Percentiles rank a stretch among this genome's conserved stretches.
phyloP scores from a whole-genome alignment of 2,113 vertebrate species.

The Phalacrocorax carbo region DNA sequence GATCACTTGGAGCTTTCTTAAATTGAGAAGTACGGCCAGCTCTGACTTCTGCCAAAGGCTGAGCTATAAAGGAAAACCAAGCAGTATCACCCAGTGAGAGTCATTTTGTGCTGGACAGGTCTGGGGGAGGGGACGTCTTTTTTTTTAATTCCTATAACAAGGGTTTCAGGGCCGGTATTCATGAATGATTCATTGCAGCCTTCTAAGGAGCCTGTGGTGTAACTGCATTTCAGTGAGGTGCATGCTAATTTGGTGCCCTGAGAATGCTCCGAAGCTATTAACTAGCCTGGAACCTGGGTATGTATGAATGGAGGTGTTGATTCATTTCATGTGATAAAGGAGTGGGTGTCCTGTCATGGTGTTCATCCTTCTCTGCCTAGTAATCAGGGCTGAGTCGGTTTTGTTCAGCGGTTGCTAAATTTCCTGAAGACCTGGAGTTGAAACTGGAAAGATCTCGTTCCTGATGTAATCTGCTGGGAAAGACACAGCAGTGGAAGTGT shows the following conservation, averaged over 20 bases:
- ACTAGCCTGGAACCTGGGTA: neutral
- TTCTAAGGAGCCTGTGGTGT: neutral
- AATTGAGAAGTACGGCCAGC: accelerated
- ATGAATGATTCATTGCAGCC: neutral
- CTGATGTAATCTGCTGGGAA: neutral
- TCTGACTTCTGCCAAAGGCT: neutral
- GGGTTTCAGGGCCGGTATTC: neutral
- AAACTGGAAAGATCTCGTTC: neutral
- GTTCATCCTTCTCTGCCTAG: neutral
- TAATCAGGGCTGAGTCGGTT: accelerated
- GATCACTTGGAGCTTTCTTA: neutral
- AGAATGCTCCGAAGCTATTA: neutral
- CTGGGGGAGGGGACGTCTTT: neutral
- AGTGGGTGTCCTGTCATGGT: neutral
- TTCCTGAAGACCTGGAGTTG: neutral
- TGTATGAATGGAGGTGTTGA: accelerated
- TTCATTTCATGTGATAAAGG: accelerated
- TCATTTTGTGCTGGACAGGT: neutral
- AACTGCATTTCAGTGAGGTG: neutral
- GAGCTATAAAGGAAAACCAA: neutral
- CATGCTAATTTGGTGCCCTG: neutral
- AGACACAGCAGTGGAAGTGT: neutral
- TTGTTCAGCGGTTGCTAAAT: neutral
- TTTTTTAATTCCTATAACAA: neutral
- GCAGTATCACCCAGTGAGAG: neutral